A percentile compares a stretch with the other conserved stretches of the same genome.
These are phyloP conservation scores for Drosophila lacertosa DNA, from an alignment of 1,140 invertebrate genomes.

Conservation along the genomic window DNA sequence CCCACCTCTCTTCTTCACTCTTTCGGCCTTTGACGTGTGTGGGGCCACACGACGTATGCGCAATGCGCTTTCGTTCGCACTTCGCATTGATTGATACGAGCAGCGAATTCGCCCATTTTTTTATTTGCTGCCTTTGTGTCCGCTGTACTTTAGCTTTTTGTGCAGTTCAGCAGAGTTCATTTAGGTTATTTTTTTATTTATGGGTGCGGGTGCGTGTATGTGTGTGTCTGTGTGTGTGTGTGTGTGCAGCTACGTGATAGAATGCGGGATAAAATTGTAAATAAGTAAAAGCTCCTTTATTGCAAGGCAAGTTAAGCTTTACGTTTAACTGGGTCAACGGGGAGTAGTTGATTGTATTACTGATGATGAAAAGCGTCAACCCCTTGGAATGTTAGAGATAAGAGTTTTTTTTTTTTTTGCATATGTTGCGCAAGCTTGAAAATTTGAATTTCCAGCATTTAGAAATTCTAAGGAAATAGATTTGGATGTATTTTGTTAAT, in stretches of 20 bases:
- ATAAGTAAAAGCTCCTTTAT: slow-evolving; percentile 1
- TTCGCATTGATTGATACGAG: slow-evolving; percentile 72
- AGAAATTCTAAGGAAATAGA: not conserved
- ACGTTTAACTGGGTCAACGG: slow-evolving; percentile 17
- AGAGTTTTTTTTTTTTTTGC: too few relatives aligned
- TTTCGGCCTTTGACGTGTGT: slow-evolving; percentile 36
- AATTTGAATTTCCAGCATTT: too few relatives aligned
- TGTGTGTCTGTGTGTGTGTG: slow-evolving; percentile 11
- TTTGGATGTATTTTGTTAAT: too few relatives aligned
- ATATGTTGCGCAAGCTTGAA: too few relatives aligned
- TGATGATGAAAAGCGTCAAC: too few relatives aligned
- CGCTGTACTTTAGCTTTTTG: slow-evolving; percentile 56
- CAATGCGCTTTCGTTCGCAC: slow-evolving; percentile 45
- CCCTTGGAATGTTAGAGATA: too few relatives aligned
- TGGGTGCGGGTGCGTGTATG: slow-evolving; percentile 14
- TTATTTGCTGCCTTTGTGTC: slow-evolving; percentile 63
- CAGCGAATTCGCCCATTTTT: slow-evolving; percentile 11
- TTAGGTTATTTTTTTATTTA: slow-evolving; percentile 6
- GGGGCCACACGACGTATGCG: slow-evolving; percentile 55
- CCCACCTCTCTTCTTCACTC: too few relatives aligned
- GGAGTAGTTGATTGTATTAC: too few relatives aligned
- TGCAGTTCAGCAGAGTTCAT: slow-evolving; percentile 74
- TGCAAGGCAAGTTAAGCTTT: not conserved
- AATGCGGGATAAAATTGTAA: slow-evolving; percentile 36
- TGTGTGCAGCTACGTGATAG: slow-evolving; percentile 44